Evolutionary conservation across 2,888 invertebrate genomes (phyloP).

Genomic region (Troides oblongomaculatus): DNA sequence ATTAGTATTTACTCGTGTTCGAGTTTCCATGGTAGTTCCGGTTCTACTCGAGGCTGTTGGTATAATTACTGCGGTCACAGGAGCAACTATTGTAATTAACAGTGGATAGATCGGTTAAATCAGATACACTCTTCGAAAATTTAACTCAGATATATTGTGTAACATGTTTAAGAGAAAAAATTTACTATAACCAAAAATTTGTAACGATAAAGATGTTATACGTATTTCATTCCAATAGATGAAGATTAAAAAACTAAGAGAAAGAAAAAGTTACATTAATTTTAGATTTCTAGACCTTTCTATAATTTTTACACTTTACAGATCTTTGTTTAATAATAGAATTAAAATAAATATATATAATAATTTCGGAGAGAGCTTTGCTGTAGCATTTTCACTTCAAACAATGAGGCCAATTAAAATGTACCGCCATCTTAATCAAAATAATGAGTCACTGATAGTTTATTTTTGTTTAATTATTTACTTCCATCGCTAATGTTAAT

Average conservation of each 20-base stretch:
- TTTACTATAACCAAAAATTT: too few relatives aligned
- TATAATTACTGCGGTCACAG: neutral
- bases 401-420: conserved; percentile 17
- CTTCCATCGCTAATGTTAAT: too few relatives aligned
- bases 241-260: too few relatives aligned
- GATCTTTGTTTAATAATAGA: too few relatives aligned
- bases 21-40: neutral
- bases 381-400: neutral
- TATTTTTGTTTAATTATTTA: too few relatives aligned
- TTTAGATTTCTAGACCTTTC: too few relatives aligned
- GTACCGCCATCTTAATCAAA: conserved; percentile 21
- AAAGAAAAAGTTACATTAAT: too few relatives aligned
- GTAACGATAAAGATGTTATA: too few relatives aligned
- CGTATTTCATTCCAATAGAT: too few relatives aligned
- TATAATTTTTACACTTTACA: too few relatives aligned
- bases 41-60: neutral
- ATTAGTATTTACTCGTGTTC: neutral
- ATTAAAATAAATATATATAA: neutral
- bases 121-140: neutral
- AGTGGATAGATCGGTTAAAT: neutral
- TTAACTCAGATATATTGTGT: neutral
- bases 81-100: neutral
- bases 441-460: conserved; percentile 6
- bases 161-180: too few relatives aligned
- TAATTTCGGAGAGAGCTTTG: neutral